Evolutionary conservation across 2,113 vertebrate genomes (phyloP), one percentile per base, ranked within the genome.

Genomic region (Pluvialis apricaria): DNA sequence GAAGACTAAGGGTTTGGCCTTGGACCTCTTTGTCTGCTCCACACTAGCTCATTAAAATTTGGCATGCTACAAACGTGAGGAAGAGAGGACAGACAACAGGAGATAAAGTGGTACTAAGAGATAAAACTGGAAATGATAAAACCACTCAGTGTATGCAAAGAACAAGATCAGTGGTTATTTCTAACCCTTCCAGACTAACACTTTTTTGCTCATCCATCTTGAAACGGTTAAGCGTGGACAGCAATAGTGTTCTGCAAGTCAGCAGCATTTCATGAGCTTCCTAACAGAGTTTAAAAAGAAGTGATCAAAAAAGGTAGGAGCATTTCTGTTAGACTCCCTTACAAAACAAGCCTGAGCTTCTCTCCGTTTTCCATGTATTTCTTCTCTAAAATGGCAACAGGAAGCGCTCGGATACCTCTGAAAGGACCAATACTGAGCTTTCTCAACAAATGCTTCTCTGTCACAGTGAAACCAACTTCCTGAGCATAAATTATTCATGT

Each of bases 401-500:
- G 69, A 89, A 95, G 71, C 58, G 77, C 44, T 84, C 3, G 0
- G 51, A 79, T n/a, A 82, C 40, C 45, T 83, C 66, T 90, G 57
- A 95, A 96, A 87, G 66, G 82, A 93, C 80, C 54, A 93, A 25
- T 26, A 36, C 84, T 61, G 57, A 85, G 44, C 44, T 86, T 84
- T 85, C 66, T 87, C 78, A 96, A 85, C 76, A 93, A 95, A 87
- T 45, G 54, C 62, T 82, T 82, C 69, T 64, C 87, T 85, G 78
- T 76, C 91, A 96, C 82, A 82, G 40, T 16, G 49, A 89, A 91
- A 89, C 45, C 65, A 90, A n/a, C 91, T 92, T 95, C 84, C 87
- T 94, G 61, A 72, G 19, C 36, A 92, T 95, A 87, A 96, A 92
- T 95, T 91, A 94, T 95, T 94, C 90, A 87, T 91, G 73, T 72